Conservation (phyloP, 2,113 vertebrate species). For the Alethe diademata region DNA sequence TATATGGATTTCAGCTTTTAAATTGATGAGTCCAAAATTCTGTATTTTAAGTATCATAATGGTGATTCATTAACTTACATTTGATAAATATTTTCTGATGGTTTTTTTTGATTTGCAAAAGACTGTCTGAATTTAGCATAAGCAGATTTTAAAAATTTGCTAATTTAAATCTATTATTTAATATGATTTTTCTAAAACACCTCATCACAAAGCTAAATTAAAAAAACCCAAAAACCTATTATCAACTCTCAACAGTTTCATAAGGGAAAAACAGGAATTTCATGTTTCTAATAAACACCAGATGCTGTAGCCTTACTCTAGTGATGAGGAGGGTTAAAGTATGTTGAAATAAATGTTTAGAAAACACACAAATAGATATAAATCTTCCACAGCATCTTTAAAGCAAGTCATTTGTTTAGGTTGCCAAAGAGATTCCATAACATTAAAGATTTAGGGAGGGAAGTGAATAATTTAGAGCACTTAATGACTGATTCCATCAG, state of each 20-base stretch:
- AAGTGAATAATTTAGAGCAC: background rate
- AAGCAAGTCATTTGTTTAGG: background rate
- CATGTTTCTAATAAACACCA: constrained; percentile 1
- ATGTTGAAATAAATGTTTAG: background rate
- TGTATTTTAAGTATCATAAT: background rate
- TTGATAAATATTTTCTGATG: background rate
- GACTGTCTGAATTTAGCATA: background rate
- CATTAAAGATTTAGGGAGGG: background rate
- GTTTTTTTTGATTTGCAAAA: background rate
- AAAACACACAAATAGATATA: background rate
- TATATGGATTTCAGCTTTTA: background rate
- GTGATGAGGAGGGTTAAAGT: background rate
- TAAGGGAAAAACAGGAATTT: constrained; percentile 2
- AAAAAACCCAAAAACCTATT: background rate
- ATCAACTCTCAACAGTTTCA: background rate
- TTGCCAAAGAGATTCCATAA: background rate
- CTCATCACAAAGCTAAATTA: background rate
- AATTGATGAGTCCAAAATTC: background rate
- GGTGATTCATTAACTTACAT: background rate
- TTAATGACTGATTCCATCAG: background rate
- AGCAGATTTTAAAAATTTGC: background rate
- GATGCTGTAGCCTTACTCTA: background rate
- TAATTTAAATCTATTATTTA: background rate
- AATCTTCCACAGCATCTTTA: background rate
- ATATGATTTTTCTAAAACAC: background rate